Percentiles rank a stretch among this genome's conserved stretches.
These are phyloP conservation scores for Helobdella robusta DNA, from an alignment of 2,888 invertebrate genomes.

Conservation along the genomic window DNA sequence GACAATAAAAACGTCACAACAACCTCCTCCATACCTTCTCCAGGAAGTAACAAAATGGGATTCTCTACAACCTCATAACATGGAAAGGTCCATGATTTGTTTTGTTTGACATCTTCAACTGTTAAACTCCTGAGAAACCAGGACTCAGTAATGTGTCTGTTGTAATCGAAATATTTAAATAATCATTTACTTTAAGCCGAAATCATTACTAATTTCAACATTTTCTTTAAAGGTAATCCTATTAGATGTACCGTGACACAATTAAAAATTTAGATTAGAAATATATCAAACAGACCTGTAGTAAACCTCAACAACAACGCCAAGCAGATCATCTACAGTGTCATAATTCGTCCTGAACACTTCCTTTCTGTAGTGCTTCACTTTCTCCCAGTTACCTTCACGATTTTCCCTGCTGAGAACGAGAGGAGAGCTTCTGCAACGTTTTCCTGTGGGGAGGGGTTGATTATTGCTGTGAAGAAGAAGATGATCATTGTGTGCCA, in stretches of 20 bases:
- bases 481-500: not conserved
- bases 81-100: constrained; percentile 30
- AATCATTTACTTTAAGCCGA: no score
- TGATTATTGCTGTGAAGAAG: constrained; percentile 25
- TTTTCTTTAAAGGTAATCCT: no score
- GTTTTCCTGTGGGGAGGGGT: constrained; percentile 25
- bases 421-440: constrained; percentile 19
- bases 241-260: no score
- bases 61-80: constrained; percentile 32
- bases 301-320: constrained; percentile 31
- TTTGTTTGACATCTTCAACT: constrained; percentile 25
- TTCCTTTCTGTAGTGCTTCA: constrained; percentile 16
- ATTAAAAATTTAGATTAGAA: not conserved
- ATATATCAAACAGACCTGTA: constrained; percentile 20
- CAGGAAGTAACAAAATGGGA: constrained; percentile 30
- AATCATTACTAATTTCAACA: no score
- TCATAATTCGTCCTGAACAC: constrained; percentile 29
- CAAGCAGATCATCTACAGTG: constrained; percentile 32
- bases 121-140: constrained; percentile 33
- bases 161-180: no score
- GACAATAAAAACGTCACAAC: no score
- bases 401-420: not conserved
- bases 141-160: constrained; percentile 33
- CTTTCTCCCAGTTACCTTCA: not conserved
- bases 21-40: constrained; percentile 31